phyloP scores from a whole-genome alignment of 2,888 invertebrate genomes.

The Lamproptera curius region DNA sequence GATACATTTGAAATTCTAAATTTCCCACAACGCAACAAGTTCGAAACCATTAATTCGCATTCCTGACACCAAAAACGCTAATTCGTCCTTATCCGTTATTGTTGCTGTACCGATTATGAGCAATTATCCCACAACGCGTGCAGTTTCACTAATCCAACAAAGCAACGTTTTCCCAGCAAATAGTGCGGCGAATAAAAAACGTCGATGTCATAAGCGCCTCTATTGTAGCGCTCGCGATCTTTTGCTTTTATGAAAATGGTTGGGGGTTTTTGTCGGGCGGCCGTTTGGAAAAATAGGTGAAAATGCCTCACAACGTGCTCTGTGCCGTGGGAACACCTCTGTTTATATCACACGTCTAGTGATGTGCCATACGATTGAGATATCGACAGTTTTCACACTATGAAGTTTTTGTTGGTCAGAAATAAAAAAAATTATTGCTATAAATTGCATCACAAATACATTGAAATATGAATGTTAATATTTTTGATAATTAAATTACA shows the following conservation, averaged over 20 bases:
- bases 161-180: constrained; percentile 31
- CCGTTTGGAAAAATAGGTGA: constrained; percentile 68
- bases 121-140: constrained; percentile 17
- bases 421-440: too few relatives aligned
- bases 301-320: constrained; percentile 49
- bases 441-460: too few relatives aligned
- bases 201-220: constrained; percentile 46
- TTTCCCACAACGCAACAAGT: too few relatives aligned
- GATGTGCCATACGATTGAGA: constrained; percentile 31
- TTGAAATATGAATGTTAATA: too few relatives aligned
- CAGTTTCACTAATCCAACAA: constrained; percentile 24
- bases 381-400: too few relatives aligned
- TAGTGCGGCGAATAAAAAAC: constrained; percentile 40
- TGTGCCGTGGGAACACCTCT: constrained; percentile 57
- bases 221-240: constrained; percentile 44
- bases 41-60: too few relatives aligned
- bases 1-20: too few relatives aligned
- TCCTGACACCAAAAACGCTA: too few relatives aligned
- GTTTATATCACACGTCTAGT: constrained; percentile 43
- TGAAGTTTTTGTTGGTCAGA: too few relatives aligned
- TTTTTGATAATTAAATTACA: too few relatives aligned
- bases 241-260: constrained; percentile 51
- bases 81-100: too few relatives aligned
- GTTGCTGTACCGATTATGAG: constrained; percentile 21
- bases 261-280: constrained; percentile 48